Base-by-base conservation (phyloP, 2,797 vertebrate species). In the Paguma larvata region DNA sequence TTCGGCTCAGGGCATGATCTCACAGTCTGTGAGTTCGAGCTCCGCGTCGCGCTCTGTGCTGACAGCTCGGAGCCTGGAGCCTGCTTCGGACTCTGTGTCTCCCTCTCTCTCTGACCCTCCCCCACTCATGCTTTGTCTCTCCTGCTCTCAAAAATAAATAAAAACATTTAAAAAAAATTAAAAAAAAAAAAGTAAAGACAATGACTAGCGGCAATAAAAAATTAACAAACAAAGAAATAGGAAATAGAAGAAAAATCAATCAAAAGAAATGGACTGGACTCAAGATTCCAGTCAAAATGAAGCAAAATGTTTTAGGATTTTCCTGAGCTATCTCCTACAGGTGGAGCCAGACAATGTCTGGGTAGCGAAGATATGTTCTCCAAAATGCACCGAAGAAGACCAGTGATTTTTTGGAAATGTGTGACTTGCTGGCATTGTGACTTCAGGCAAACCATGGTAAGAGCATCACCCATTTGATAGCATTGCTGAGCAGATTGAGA, bases 401-500 rank as follows among this genome's bases (percentile, higher is more conserved):
- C 3, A 77, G 14, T 51, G 13, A 34, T 56, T 46, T 94, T 96
- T 89, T 70, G 41, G 41, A 91, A 92, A 97, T 38, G 10, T 48
- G 16, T 75, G 65, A 51, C 18, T 72, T 87, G 23, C 15, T 70
- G 51, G 44, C 18, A 67, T 70, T 88, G 90, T 83, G 27, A 89
- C 21, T 15, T 97, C 32, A 82, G 41, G 19, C 2, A 53, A 84
- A 63, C 82, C 18, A 65, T 25, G n/a, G 21, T 51, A 62, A 85
- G 13, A 78, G 27, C 85, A 70, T 48, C 41, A 83, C 15, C 11
- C 23, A 72, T 16, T 38, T 67, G 56, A 59, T 16, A 70, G 56
- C 27, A 70, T 1, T 56, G 5, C 16, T 92, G n/a, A 93, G 32
- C 46, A 75, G 18, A 75, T 3, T 67, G 30, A 38, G 25, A 41